Percentiles rank a stretch among this genome's conserved stretches.
Conservation (phyloP, 2,113 vertebrate genomes). For the Sebastes fasciatus region DNA sequence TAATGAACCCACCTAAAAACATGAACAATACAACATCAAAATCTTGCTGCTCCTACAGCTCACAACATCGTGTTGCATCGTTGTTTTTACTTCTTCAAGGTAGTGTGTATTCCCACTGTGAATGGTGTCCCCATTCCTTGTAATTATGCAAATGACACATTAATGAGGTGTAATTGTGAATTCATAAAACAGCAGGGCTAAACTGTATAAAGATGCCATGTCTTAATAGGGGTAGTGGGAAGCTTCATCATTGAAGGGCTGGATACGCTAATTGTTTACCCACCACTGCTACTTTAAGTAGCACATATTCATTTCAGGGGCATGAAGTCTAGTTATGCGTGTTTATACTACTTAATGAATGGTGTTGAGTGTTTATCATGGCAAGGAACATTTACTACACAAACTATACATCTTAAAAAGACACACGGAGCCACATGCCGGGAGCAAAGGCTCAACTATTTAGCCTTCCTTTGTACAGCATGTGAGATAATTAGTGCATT, state of each 20-base stretch:
- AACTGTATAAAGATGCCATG: conserved; percentile 82
- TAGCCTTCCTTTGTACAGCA: conserved; percentile 34
- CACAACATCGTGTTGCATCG: conserved; percentile 48
- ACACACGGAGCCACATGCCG: conserved; percentile 17
- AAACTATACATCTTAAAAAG: conserved; percentile 65
- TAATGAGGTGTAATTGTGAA: conserved; percentile 89
- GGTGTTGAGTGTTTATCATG: conserved; percentile 66
- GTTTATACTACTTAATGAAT: conserved; percentile 77
- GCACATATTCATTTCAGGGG: conserved; percentile 78
- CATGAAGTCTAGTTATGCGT: conserved; percentile 71
- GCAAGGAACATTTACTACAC: conserved; percentile 59
- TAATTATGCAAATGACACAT: conserved; percentile 89
- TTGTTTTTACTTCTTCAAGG: conserved; percentile 59
- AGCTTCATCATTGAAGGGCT: conserved; percentile 79
- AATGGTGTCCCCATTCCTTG: conserved; percentile 82
- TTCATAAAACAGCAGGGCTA: conserved; percentile 88
- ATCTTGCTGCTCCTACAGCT: conserved; percentile 25
- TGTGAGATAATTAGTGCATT: conserved; percentile 49
- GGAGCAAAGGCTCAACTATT: conserved; percentile 31
- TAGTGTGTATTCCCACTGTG: conserved; percentile 80
- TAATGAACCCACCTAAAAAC: conserved; percentile 36
- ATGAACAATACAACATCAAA: conserved; percentile 42
- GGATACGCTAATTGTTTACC: conserved; percentile 86
- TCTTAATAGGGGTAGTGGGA: conserved; percentile 80
- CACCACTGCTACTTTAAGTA: conserved; percentile 83